Percentiles rank a stretch among this genome's conserved stretches.
phyloP scores from a whole-genome alignment of 2,888 invertebrate genomes.

The Onthophagus sagittarius region DNA sequence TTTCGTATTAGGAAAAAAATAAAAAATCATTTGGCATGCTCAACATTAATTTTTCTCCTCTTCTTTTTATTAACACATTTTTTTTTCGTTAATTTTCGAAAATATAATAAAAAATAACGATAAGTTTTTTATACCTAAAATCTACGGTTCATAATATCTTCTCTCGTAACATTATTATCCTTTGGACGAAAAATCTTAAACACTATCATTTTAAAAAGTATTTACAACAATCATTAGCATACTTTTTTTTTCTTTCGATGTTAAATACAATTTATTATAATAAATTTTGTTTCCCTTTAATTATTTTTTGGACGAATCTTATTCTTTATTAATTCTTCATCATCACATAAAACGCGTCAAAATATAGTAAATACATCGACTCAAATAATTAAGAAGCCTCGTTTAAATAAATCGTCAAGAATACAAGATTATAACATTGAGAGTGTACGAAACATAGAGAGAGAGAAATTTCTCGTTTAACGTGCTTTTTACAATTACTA shows the following conservation, averaged over 20 bases:
- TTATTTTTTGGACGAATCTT: background rate
- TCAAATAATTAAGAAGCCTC: background rate
- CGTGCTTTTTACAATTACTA: constrained; percentile 9
- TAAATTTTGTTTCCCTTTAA: background rate
- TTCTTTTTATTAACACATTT: background rate
- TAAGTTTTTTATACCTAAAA: background rate
- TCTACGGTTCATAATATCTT: background rate
- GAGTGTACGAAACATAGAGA: background rate
- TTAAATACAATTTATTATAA: background rate
- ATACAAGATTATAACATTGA: background rate
- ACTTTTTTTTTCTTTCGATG: background rate
- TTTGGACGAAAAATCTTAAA: constrained; percentile 6
- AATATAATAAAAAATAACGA: background rate
- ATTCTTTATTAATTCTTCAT: background rate
- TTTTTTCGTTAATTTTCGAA: background rate
- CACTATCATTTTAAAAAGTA: background rate
- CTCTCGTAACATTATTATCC: constrained; percentile 4
- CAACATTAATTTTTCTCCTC: background rate
- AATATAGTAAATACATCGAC: background rate
- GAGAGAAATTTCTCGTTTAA: background rate
- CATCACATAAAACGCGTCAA: background rate
- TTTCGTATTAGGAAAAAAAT: constrained; percentile 14
- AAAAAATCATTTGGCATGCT: constrained; percentile 24
- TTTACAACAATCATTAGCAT: background rate
- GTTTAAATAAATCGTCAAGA: background rate